Evolutionary conservation across 2,113 vertebrate species (phyloP).

Genomic region (Ammospiza caudacuta): DNA sequence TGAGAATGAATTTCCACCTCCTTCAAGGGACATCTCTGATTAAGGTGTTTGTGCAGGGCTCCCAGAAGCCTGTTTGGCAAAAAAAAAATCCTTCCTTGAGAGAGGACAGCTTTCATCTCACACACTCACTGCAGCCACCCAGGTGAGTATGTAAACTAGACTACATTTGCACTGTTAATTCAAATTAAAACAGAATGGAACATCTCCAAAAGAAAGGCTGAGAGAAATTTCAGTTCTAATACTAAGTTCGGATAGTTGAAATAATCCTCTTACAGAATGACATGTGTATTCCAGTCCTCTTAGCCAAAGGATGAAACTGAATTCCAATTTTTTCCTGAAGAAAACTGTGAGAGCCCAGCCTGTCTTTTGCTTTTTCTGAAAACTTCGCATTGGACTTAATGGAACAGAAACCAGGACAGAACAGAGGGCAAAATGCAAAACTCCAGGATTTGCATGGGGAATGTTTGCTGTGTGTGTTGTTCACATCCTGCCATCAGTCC

Average conservation of each 20-base stretch:
- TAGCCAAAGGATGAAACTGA: not conserved
- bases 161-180: not conserved
- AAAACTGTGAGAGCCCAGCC: not conserved
- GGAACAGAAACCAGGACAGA: not conserved
- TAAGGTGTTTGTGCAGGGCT: not conserved
- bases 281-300: not conserved
- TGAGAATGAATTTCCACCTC: not conserved
- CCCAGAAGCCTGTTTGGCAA: not conserved
- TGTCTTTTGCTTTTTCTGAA: not conserved
- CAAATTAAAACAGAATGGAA: not conserved
- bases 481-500: not conserved
- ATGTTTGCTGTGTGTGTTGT: not conserved
- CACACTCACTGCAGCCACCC: not conserved
- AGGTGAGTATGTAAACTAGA: not conserved
- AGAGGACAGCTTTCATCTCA: not conserved
- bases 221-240: not conserved
- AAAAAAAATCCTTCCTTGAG: not conserved
- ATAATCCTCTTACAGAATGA: not conserved
- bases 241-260: not conserved
- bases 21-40: not conserved
- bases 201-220: not conserved
- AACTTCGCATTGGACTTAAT: not conserved
- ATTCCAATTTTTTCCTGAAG: not conserved
- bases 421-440: not conserved
- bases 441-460: not conserved